Conservation (phyloP, 2,113 vertebrate genomes). For the Zosterops pallidus region DNA sequence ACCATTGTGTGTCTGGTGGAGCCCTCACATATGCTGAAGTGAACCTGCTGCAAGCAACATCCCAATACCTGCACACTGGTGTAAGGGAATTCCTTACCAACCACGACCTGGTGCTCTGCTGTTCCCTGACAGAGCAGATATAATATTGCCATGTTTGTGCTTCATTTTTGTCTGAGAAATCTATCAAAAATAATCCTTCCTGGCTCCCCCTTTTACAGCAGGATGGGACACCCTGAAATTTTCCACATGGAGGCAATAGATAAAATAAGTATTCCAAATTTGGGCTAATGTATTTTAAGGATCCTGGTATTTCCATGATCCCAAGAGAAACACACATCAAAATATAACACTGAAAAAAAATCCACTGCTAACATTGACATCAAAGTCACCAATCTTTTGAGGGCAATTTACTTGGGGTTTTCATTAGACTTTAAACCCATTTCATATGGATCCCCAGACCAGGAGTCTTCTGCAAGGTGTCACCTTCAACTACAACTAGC, state of each 20-base stretch:
- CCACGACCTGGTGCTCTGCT: no score
- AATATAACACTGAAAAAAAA: background rate
- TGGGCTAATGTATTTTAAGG: background rate
- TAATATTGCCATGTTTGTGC: background rate
- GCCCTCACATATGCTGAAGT: accelerated
- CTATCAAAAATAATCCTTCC: background rate
- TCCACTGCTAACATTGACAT: background rate
- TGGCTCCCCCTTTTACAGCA: background rate
- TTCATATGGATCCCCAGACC: background rate
- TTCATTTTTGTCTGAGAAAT: background rate
- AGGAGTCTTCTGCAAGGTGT: background rate
- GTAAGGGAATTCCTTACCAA: background rate
- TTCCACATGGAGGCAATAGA: background rate
- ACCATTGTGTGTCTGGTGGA: background rate
- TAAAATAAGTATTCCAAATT: background rate
- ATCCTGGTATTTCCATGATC: background rate
- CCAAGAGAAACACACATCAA: background rate
- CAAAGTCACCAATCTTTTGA: background rate
- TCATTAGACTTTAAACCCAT: background rate
- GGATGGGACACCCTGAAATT: background rate
- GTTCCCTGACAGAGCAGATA: background rate
- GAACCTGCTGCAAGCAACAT: background rate
- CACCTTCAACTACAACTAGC: background rate
- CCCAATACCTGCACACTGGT: background rate
- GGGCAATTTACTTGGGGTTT: background rate